Conservation (phyloP, 2,888 invertebrate species). For the Cordilura impudica region DNA sequence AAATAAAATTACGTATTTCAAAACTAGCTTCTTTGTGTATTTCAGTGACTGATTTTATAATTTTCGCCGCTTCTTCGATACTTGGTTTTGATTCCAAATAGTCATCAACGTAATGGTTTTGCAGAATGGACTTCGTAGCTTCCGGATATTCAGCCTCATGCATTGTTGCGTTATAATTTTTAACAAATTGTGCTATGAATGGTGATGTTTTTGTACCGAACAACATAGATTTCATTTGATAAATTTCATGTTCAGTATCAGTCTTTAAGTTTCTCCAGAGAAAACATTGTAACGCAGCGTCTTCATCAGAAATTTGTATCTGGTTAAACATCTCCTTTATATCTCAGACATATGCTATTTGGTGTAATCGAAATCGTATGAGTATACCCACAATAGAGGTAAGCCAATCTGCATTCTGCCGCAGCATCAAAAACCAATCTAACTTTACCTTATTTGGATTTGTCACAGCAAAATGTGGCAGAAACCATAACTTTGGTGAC, state of each 20-base stretch:
- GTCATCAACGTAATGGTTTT: constrained; percentile 33
- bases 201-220: constrained; percentile 33
- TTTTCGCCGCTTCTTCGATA: neutral
- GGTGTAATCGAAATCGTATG: constrained; percentile 53
- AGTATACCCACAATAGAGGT: constrained; percentile 58
- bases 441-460: constrained; percentile 65
- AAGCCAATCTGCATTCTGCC: constrained; percentile 54
- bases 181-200: constrained; percentile 20
- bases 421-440: constrained; percentile 68
- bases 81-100: neutral
- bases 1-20: neutral
- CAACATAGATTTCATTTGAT: constrained; percentile 41
- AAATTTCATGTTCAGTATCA: neutral
- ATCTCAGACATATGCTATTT: constrained; percentile 55
- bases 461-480: constrained; percentile 64
- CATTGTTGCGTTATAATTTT: constrained; percentile 21
- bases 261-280: neutral
- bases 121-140: constrained; percentile 19
- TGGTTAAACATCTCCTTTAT: constrained; percentile 39
- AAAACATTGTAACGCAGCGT: constrained; percentile 25
- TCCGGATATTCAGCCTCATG: neutral
- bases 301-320: constrained; percentile 27
- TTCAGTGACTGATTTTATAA: neutral
- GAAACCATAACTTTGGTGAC: constrained; percentile 57
- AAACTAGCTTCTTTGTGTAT: constrained; percentile 1